Evolutionary conservation across 2,113 vertebrate genomes (phyloP).

Genomic region (Passer montanus): DNA sequence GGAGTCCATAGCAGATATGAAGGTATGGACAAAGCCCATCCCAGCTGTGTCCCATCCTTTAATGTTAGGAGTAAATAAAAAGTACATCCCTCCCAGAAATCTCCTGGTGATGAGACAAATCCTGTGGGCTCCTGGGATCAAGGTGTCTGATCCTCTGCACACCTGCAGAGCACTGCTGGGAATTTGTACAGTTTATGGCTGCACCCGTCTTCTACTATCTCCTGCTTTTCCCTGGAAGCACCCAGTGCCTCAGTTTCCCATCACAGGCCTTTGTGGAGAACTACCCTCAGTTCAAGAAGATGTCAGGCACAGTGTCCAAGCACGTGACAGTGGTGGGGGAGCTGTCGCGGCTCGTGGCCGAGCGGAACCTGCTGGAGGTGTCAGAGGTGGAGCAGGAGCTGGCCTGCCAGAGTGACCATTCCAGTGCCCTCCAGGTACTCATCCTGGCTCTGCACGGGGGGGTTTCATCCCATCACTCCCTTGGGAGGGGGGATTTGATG

Average conservation of each 20-base stretch:
- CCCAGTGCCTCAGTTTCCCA: not conserved
- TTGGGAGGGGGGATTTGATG: not conserved
- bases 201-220: not conserved
- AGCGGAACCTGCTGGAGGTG: constrained; percentile 87
- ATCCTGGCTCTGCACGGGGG: not conserved
- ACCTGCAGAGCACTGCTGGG: not conserved
- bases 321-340: constrained; percentile 97
- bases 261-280: constrained; percentile 94
- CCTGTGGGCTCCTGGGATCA: not conserved
- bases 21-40: constrained; percentile 67
- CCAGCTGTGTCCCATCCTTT: not conserved
- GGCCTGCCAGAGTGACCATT: constrained; percentile 94
- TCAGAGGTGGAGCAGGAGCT: constrained; percentile 95
- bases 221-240: not conserved
- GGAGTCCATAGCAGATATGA: constrained; percentile 96
- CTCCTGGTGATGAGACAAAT: not conserved
- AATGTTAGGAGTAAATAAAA: not conserved
- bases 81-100: not conserved
- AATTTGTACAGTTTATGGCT: not conserved
- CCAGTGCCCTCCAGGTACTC: constrained; percentile 89
- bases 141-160: not conserved
- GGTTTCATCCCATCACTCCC: not conserved
- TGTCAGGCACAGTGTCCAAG: constrained; percentile 96
- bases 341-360: constrained; percentile 85
- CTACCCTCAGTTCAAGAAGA: constrained; percentile 98